Percentiles rank a stretch among this genome's conserved stretches.
Conservation (phyloP, 2,113 vertebrate species). For the Takifugu flavidus region DNA sequence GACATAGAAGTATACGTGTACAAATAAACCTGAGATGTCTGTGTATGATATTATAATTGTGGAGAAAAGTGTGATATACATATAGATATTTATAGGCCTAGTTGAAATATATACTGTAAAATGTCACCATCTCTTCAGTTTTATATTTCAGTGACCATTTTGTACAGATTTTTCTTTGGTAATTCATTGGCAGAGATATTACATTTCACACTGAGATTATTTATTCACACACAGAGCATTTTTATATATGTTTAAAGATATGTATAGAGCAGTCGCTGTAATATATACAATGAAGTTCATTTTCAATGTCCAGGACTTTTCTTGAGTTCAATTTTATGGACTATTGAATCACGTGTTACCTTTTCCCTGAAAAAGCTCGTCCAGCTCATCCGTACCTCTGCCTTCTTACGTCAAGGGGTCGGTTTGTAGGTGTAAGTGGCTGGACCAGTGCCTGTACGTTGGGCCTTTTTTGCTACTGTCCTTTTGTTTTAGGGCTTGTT, state of each 20-base stretch:
- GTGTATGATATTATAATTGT: conserved; percentile 76
- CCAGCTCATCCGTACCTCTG: conserved; percentile 35
- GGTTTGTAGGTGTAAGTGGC: conserved; percentile 26
- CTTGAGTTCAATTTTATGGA: conserved; percentile 40
- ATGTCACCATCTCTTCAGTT: conserved; percentile 72
- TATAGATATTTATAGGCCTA: conserved; percentile 73
- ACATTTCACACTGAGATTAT: conserved; percentile 73
- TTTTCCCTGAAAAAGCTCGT: conserved; percentile 8
- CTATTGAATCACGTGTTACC: conserved; percentile 14
- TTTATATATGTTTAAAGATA: conserved; percentile 78
- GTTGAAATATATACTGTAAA: conserved; percentile 72
- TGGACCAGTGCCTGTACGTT: conserved; percentile 54
- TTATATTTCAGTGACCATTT: conserved; percentile 75
- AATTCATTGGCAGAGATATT: conserved; percentile 63
- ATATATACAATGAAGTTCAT: conserved; percentile 71
- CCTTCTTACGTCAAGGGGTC: conserved; percentile 35
- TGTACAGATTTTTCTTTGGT: conserved; percentile 76
- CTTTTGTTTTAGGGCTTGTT: conserved; percentile 12
- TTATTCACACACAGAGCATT: conserved; percentile 75
- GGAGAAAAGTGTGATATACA: conserved; percentile 70
- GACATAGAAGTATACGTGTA: conserved; percentile 63
- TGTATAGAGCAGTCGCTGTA: conserved; percentile 72
- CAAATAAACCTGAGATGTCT: conserved; percentile 73
- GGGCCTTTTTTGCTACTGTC: conserved; percentile 54
- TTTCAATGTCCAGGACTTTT: conserved; percentile 61